Conservation (phyloP, 2,888 invertebrate genomes). For the Calameuta pallipes region DNA sequence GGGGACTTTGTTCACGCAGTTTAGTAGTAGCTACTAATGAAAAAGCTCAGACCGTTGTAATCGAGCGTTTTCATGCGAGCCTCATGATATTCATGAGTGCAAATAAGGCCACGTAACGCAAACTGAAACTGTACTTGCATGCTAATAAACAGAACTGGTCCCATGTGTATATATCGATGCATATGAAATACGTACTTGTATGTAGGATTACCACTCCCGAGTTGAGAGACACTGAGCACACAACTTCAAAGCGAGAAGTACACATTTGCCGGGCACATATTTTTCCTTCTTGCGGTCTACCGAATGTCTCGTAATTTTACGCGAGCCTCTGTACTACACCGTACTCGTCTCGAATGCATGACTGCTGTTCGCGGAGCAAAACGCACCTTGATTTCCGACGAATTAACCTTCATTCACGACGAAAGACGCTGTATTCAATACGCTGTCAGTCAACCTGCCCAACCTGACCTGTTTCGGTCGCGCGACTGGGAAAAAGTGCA, state of each 20-base stretch:
- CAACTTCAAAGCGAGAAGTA: conserved; percentile 42
- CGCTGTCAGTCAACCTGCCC: conserved; percentile 47
- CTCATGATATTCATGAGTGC: conserved; percentile 31
- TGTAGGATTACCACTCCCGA: conserved; percentile 44
- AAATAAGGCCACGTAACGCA: conserved; percentile 47
- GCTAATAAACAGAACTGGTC: conserved; percentile 37
- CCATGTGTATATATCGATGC: conserved; percentile 23
- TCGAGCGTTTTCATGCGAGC: conserved; percentile 29
- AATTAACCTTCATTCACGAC: conserved; percentile 48
- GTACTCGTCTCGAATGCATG: neutral
- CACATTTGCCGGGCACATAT: conserved; percentile 48
- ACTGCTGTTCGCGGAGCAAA: neutral
- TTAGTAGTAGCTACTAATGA: neutral
- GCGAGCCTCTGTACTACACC: neutral
- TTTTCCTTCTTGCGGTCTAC: conserved; percentile 16
- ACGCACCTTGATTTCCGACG: conserved; percentile 25
- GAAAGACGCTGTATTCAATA: conserved; percentile 36
- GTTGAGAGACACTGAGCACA: conserved; percentile 53
- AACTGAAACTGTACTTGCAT: conserved; percentile 42
- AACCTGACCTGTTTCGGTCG: conserved; percentile 51
- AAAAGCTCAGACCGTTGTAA: neutral
- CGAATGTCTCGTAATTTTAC: conserved; percentile 15
- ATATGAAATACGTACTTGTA: conserved; percentile 36
- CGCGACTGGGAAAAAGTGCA: conserved; percentile 9
- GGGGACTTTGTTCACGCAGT: neutral